Evolutionary conservation across 2,888 invertebrate species (phyloP), one percentile per base, ranked within the genome.

Genomic region (Cerastoderma edule): DNA sequence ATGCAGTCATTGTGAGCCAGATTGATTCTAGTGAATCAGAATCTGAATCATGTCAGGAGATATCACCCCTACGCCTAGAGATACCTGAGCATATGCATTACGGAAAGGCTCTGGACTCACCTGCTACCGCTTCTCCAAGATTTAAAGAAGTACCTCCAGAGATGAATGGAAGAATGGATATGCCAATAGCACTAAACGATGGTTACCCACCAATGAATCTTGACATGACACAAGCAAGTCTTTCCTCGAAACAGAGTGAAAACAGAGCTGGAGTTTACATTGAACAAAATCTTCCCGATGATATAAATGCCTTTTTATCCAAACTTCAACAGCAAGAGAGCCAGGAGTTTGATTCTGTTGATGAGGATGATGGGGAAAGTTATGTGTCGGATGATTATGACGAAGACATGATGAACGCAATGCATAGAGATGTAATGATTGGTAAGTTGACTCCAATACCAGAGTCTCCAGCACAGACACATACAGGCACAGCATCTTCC

Each of bases 121-220:
- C 77, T 6, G 67, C 77, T 46, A 30, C 76, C 5, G 70, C 77
- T 10, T 81, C 89, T 30, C 88, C 89, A 30, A 70, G 87, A 27
- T 89, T 87, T 72, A 67, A 71, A 35, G 88, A 89, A 76, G 80
- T 88, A 22, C 85, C 86, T 64, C 66, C 70, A 57, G 32, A 63
- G 8, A 50, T 65, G 6, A 75, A 69, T 10, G 8, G 24, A 16
- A 65, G 60, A 35, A 54, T 57, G 56, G 73, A 74, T 28, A 68
- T 86, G 8, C 85, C 87, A 3, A 70, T 70, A 13, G 76, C 85
- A 67, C 80, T 80, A 32, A 75, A 86, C 79, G 88, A 89, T 77
- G 87, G 87, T 0, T 87, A 84, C 72, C 85, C 86, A 54, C 88
- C 87, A 2, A 88, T 89, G 88, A 89, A 89, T 74, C 72, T 89